These are phyloP conservation scores for Stomatorhinus walkeri DNA, from an alignment of 2,797 vertebrate species.

Conservation along the genomic window DNA sequence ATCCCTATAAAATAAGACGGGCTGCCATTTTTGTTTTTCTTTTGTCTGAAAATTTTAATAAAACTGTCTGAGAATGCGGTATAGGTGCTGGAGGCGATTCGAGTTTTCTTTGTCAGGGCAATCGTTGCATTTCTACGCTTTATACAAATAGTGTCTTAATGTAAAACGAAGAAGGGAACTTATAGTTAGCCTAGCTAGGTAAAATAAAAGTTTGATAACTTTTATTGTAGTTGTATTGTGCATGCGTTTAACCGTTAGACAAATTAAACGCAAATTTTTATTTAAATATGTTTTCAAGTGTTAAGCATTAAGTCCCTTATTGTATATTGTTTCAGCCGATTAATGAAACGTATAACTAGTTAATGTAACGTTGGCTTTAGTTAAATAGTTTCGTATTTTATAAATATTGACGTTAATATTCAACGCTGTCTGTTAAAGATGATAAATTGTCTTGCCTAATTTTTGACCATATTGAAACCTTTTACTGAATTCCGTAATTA, in stretches of 20 bases:
- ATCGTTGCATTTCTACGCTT: neutral
- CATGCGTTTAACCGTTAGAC: neutral
- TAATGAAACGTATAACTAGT: neutral
- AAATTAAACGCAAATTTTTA: neutral
- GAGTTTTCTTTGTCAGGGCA: neutral
- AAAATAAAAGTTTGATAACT: slow-evolving; percentile 41
- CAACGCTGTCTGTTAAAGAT: neutral
- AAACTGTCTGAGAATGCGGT: slow-evolving; percentile 79
- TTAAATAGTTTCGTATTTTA: neutral
- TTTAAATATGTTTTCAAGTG: neutral
- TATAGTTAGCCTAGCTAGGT: slow-evolving; percentile 34
- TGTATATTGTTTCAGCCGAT: neutral
- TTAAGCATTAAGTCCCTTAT: neutral
- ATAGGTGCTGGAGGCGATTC: slow-evolving; percentile 35
- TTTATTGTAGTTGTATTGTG: slow-evolving; percentile 17
- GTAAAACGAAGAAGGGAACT: slow-evolving; percentile 6
- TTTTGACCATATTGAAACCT: neutral
- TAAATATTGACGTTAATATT: neutral
- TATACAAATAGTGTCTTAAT: slow-evolving; percentile 4
- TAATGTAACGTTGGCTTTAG: neutral
- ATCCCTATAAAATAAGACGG: slow-evolving; percentile 87
- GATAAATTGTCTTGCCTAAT: neutral
- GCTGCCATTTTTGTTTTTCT: slow-evolving; percentile 99
- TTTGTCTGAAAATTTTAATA: slow-evolving; percentile 93
- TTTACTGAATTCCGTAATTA: neutral